These are phyloP conservation scores for Clinocottus analis DNA, from an alignment of 2,113 vertebrate species.

Conservation along the genomic window DNA sequence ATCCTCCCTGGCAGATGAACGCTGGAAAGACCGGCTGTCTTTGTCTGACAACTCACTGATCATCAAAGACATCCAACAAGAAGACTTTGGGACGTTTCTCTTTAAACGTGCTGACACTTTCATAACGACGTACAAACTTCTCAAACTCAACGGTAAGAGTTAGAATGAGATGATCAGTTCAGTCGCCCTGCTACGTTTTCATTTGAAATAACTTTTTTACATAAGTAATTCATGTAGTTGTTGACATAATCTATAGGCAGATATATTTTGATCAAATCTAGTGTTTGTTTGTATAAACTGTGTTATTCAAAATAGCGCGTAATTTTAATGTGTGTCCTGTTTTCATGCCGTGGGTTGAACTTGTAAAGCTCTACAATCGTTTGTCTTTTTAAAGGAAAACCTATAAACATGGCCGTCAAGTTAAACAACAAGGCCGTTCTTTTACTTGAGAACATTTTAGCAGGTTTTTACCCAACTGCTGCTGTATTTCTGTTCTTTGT, in stretches of 20 bases:
- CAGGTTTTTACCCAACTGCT: neutral
- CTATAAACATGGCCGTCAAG: neutral
- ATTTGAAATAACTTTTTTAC: neutral
- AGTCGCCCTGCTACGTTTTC: neutral
- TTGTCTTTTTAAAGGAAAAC: slow-evolving; percentile 3
- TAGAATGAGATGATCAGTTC: neutral
- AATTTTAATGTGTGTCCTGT: neutral
- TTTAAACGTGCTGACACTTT: accelerated
- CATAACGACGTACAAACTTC: slow-evolving; percentile 10
- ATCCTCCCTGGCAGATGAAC: slow-evolving; percentile 17
- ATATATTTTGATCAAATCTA: neutral
- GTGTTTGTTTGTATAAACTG: neutral
- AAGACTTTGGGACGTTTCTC: slow-evolving; percentile 50
- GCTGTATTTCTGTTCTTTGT: neutral
- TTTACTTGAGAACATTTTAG: neutral
- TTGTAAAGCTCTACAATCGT: neutral
- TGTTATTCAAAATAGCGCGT: neutral
- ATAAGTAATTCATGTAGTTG: neutral
- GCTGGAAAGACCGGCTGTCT: neutral
- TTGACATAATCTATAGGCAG: neutral
- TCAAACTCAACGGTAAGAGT: slow-evolving; percentile 54
- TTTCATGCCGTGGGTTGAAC: neutral
- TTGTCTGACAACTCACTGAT: neutral
- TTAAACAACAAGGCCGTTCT: neutral
- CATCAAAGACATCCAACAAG: slow-evolving; percentile 44